Percentiles rank a stretch among this genome's conserved stretches.
phyloP scores from a whole-genome alignment of 1,140 invertebrate genomes.

The Himalopsyche phryganea region DNA sequence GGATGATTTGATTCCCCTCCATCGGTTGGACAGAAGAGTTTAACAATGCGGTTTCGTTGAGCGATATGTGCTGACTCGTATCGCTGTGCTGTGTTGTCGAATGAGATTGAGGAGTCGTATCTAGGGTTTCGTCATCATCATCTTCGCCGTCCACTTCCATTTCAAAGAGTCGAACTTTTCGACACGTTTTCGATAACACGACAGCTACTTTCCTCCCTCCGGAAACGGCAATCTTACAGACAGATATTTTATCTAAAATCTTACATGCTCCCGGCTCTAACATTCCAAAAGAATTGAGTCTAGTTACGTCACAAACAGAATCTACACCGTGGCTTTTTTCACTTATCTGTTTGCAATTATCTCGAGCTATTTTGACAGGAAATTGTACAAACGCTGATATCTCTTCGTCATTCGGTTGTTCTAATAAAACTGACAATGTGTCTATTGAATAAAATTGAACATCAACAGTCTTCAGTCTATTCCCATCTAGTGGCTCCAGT shows the following conservation, averaged over 20 bases:
- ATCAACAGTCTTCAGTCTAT: slow-evolving; percentile 56
- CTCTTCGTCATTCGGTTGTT: slow-evolving; percentile 54
- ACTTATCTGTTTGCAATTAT: slow-evolving; percentile 47
- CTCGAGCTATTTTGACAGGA: slow-evolving; percentile 50
- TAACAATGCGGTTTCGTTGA: slow-evolving; percentile 19
- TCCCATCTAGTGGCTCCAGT: slow-evolving; percentile 38
- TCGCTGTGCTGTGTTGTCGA: slow-evolving; percentile 29
- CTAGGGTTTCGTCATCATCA: slow-evolving; percentile 66
- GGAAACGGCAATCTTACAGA: slow-evolving; percentile 75
- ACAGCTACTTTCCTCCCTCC: slow-evolving; percentile 85
- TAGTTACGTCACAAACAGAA: slow-evolving; percentile 49
- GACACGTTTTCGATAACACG: slow-evolving; percentile 72
- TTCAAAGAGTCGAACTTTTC: slow-evolving; percentile 83
- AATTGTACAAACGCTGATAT: slow-evolving; percentile 65
- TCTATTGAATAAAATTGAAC: slow-evolving; percentile 80
- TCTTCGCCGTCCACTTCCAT: slow-evolving; percentile 92
- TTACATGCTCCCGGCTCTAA: slow-evolving; percentile 51
- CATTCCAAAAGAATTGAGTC: slow-evolving; percentile 51
- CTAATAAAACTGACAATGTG: slow-evolving; percentile 70
- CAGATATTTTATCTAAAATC: slow-evolving; percentile 71
- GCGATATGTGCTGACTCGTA: slow-evolving; percentile 23
- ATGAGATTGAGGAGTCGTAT: slow-evolving; percentile 44
- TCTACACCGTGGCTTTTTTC: slow-evolving; percentile 49
- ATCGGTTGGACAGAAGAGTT: slow-evolving; percentile 5
- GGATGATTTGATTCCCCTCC: slow-evolving; percentile 16